phyloP scores from a whole-genome alignment of 2,113 vertebrate genomes.

The Xerus inauris region DNA sequence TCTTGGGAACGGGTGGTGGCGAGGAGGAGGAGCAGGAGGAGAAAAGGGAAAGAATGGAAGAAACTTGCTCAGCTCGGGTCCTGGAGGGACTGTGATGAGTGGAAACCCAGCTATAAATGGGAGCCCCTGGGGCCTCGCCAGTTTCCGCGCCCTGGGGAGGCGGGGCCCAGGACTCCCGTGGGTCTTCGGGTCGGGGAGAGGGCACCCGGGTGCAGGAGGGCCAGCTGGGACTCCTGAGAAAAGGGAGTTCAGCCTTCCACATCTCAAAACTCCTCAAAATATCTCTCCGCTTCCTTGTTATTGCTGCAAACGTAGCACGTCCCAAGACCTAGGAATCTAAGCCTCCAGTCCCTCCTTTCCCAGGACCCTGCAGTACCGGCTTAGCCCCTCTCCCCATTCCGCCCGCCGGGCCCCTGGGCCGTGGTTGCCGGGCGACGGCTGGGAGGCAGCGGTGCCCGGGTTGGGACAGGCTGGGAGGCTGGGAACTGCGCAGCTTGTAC shows the following conservation, averaged over 20 bases:
- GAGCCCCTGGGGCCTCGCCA: conserved; percentile 33
- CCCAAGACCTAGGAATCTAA: neutral
- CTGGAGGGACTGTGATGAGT: conserved; percentile 68
- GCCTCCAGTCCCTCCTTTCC: neutral
- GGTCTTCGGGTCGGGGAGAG: conserved; percentile 63
- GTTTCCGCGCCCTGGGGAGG: conserved; percentile 69
- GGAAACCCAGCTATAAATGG: conserved; percentile 79
- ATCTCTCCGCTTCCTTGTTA: neutral
- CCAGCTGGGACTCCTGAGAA: neutral
- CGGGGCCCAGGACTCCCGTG: neutral
- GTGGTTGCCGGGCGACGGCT: conserved; percentile 73
- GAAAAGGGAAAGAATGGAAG: conserved; percentile 66
- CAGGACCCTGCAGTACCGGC: neutral
- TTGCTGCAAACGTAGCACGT: neutral
- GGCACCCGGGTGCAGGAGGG: neutral
- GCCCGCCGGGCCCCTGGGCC: neutral
- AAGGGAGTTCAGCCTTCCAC: neutral
- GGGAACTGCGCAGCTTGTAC: conserved; percentile 79
- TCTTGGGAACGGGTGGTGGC: neutral
- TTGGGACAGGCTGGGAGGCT: conserved; percentile 52
- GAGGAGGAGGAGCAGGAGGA: neutral
- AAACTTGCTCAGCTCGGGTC: conserved; percentile 73
- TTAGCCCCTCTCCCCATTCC: neutral
- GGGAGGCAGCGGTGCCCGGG: neutral
- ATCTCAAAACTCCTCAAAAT: neutral